Evolutionary conservation across 2,888 invertebrate genomes (phyloP).

Genomic region (Caenorhabditis auriculariae): DNA sequence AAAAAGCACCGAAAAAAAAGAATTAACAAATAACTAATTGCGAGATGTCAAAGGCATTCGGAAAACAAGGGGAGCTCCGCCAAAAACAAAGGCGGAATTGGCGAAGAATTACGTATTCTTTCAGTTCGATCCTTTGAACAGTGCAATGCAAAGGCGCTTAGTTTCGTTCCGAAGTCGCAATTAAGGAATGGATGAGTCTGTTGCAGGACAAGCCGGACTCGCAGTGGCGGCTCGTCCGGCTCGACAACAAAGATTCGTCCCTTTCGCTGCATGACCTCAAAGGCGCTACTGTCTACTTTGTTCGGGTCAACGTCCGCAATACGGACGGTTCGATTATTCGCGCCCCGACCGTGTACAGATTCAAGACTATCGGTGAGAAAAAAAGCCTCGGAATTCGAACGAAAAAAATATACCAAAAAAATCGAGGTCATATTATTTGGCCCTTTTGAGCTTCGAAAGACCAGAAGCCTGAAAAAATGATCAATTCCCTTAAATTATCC

Average conservation of each 20-base stretch:
- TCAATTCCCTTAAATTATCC: too few species aligned
- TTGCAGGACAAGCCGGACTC: conserved; percentile 35
- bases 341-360: conserved; percentile 55
- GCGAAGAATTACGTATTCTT: too few species aligned
- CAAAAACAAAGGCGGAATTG: background rate
- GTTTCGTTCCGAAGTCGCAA: too few species aligned
- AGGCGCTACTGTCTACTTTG: conserved; percentile 57
- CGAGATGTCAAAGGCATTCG: background rate
- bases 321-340: conserved; percentile 50
- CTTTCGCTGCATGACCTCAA: conserved; percentile 46
- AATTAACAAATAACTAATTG: background rate
- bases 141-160: too few species aligned
- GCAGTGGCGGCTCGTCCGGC: conserved; percentile 48
- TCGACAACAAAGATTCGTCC: conserved; percentile 44
- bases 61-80: background rate
- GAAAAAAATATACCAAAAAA: too few species aligned
- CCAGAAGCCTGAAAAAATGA: too few species aligned
- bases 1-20: too few species aligned
- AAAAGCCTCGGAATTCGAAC: too few species aligned
- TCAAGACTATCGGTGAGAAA: conserved; percentile 55
- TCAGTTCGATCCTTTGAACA: too few species aligned
- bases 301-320: conserved; percentile 51
- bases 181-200: too few species aligned
- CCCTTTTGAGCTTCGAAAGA: too few species aligned
- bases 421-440: too few species aligned